These are phyloP conservation scores for Microdon myrmicae DNA, from an alignment of 2,888 invertebrate species.

Conservation along the genomic window DNA sequence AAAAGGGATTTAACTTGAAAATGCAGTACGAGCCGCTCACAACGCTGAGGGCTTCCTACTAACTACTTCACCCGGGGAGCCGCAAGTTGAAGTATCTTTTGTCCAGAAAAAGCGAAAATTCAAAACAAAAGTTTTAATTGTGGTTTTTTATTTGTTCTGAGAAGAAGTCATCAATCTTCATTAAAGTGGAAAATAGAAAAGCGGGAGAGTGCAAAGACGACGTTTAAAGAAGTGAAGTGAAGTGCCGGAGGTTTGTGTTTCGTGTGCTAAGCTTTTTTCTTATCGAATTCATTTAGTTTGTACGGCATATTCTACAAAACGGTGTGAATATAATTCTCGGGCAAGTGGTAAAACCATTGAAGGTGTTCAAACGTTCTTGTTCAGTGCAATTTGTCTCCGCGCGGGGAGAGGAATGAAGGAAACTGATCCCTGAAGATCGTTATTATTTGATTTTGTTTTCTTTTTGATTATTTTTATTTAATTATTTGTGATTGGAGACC, in stretches of 20 bases:
- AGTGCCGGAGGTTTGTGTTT: slow-evolving; percentile 27
- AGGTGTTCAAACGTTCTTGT: slow-evolving; percentile 23
- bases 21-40: no score
- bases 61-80: slow-evolving; percentile 20
- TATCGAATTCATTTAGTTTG: no score
- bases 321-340: slow-evolving; percentile 7
- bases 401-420: slow-evolving; percentile 35
- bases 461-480: slow-evolving; percentile 7
- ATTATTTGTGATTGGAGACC: slow-evolving; percentile 30
- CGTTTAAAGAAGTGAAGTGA: no score
- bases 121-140: slow-evolving; percentile 18
- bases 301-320: slow-evolving; percentile 10
- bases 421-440: slow-evolving; percentile 24
- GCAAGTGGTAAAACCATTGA: slow-evolving; percentile 33
- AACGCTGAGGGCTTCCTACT: slow-evolving; percentile 4
- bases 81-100: slow-evolving; percentile 10
- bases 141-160: slow-evolving; percentile 21
- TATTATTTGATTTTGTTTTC: slow-evolving; percentile 11
- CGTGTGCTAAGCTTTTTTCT: no score
- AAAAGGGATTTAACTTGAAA: no score
- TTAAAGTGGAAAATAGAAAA: slow-evolving; percentile 17
- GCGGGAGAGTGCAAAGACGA: background rate
- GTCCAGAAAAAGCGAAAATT: slow-evolving; percentile 28
- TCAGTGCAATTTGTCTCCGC: slow-evolving; percentile 15
- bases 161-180: slow-evolving; percentile 37